Evolutionary conservation across 2,113 vertebrate species (phyloP), one percentile per base, ranked within the genome.

Genomic region (Malurus alboscapulatus): DNA sequence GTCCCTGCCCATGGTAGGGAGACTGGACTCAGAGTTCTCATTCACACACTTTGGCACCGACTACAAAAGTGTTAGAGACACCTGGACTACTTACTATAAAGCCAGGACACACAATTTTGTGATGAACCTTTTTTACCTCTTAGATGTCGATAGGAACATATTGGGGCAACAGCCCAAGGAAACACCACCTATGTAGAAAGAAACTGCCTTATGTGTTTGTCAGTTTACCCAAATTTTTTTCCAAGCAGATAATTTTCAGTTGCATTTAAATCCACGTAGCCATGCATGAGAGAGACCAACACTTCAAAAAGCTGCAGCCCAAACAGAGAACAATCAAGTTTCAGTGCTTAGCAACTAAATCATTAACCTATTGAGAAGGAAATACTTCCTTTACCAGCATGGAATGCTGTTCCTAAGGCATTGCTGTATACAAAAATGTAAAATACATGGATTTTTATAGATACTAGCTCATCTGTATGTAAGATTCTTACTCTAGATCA

Each of bases 281-380:
- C 50, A 38, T 53, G 67, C 45, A 62, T 76, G 36, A 72, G 38
- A 83, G 54, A 93, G 48, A 72, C 54, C 9, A 84, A 40, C 72
- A 66, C 34, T 79, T 86, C 30, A n/a, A 82, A 93, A 94, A 83
- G 58, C 50, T 88, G 20, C 55, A 90, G 75, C 72, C n/a, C 78
- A 50, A 84, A 58, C 40, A 77, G 47, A 93, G 61, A 88, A 90
- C 87, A 87, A 87, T 82, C 61, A 67, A 67, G 81, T 68, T 93
- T 74, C 53, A 75, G 73, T 53, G 53, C 84, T 88, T 91, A 91
- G 74, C 73, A 93, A 94, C 93, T 94, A 94, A 95, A 96, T 93
- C 84, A 94, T 95, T 95, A 96, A 93, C 87, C 57, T 67, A 78
- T 44, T 55, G 57, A 61, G 51, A 88, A 61, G 61, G 50, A 94